These are phyloP conservation scores for Palythoa grandis DNA, from an alignment of 92 coral and sea anemone genomes.

Conservation along the genomic window DNA sequence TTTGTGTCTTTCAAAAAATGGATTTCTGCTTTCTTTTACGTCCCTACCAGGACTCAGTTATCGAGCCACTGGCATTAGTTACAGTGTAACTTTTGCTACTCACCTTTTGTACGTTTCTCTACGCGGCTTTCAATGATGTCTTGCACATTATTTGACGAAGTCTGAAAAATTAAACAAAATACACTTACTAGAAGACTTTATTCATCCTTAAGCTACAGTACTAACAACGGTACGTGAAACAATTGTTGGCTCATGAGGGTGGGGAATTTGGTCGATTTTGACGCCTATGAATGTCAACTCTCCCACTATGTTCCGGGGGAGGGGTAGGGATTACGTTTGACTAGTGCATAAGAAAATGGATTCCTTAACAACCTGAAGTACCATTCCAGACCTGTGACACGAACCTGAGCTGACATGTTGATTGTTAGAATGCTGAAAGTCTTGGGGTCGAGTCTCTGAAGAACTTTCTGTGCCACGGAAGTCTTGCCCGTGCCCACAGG, in stretches of 20 bases:
- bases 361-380: too few relatives aligned
- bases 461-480: constrained; percentile 95
- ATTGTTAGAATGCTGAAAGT: constrained; percentile 82
- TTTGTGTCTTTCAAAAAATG: too few relatives aligned
- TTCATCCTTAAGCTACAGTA: neutral
- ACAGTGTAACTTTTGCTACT: neutral
- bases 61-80: too few relatives aligned
- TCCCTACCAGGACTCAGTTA: too few relatives aligned
- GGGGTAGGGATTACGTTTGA: too few relatives aligned
- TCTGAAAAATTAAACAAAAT: constrained; percentile 47
- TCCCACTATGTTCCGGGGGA: too few relatives aligned
- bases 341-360: neutral
- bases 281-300: too few relatives aligned
- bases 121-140: constrained; percentile 98
- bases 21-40: too few relatives aligned
- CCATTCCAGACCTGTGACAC: neutral
- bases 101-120: constrained; percentile 98
- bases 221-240: too few relatives aligned
- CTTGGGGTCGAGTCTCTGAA: constrained; percentile 97
- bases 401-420: constrained; percentile 97
- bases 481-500: constrained; percentile 99
- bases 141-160: constrained; percentile 94
- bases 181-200: neutral
- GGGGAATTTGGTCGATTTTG: too few relatives aligned
- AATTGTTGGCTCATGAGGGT: too few relatives aligned